These are phyloP conservation scores for Vireo altiloquus DNA, from an alignment of 2,113 vertebrate species.

Conservation along the genomic window DNA sequence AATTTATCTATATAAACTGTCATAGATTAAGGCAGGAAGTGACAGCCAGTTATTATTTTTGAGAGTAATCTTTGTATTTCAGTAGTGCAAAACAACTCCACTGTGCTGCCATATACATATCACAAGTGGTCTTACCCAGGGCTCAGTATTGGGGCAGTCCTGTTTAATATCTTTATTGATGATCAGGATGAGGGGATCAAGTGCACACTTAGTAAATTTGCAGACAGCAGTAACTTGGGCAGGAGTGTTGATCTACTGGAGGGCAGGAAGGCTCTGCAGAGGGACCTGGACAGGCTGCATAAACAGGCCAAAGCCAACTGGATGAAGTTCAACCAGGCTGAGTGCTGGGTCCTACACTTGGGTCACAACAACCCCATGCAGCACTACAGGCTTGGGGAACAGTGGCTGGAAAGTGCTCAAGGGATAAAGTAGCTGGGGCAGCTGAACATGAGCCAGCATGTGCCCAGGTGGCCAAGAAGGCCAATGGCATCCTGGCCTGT, in stretches of 20 bases:
- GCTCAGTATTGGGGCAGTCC: background rate
- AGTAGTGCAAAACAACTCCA: background rate
- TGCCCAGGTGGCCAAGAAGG: background rate
- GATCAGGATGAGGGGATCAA: accelerated
- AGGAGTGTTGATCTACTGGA: background rate
- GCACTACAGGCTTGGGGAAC: background rate
- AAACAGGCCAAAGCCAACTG: accelerated
- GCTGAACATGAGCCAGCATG: background rate
- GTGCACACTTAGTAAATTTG: background rate
- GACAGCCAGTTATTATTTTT: background rate
- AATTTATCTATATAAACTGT: background rate
- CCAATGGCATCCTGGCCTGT: background rate
- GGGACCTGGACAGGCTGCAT: background rate
- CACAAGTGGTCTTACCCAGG: background rate
- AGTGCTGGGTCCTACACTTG: background rate
- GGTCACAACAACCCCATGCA: background rate
- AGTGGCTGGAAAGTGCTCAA: background rate
- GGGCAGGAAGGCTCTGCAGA: background rate
- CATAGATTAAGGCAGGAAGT: background rate
- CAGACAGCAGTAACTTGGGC: background rate
- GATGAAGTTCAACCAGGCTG: background rate
- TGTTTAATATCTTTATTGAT: background rate
- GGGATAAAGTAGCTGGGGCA: background rate
- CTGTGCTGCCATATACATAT: background rate
- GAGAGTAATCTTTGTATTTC: background rate